These are phyloP conservation scores for Drosophila tristis DNA, from an alignment of 1,140 invertebrate species.

Conservation along the genomic window DNA sequence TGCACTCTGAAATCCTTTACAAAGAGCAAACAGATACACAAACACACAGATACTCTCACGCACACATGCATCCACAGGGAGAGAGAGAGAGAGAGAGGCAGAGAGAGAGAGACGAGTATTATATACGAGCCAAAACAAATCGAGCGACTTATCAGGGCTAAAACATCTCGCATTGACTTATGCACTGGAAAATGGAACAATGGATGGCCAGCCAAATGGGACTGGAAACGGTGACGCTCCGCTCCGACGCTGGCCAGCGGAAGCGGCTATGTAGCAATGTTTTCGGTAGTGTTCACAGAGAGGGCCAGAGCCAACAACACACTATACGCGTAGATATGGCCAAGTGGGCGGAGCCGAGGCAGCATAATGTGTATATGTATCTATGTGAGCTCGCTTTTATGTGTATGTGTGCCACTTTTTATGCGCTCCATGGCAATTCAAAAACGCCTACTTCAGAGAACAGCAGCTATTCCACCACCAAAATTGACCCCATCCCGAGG, in stretches of 20 bases:
- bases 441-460: slow-evolving; percentile 83
- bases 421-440: slow-evolving; percentile 79
- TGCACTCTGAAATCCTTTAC: slow-evolving; percentile 74
- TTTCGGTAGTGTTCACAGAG: slow-evolving; percentile 38
- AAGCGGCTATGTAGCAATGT: slow-evolving; percentile 64
- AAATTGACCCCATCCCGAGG: slow-evolving; percentile 32
- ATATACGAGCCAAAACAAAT: slow-evolving; percentile 75
- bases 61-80: not conserved
- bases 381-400: slow-evolving; percentile 23
- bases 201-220: slow-evolving; percentile 66
- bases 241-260: not conserved
- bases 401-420: slow-evolving; percentile 67
- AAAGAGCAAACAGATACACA: slow-evolving; percentile 69
- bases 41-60: slow-evolving; percentile 51
- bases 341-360: slow-evolving; percentile 80
- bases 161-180: slow-evolving; percentile 79
- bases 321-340: slow-evolving; percentile 33
- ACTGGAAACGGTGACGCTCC: slow-evolving; percentile 51
- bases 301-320: slow-evolving; percentile 10
- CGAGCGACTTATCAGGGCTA: slow-evolving; percentile 80
- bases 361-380: slow-evolving; percentile 69
- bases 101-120: slow-evolving; percentile 20
- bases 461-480: slow-evolving; percentile 62
- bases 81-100: slow-evolving; percentile 9
- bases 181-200: slow-evolving; percentile 79